Conservation (phyloP, 2,888 invertebrate genomes). For the Pachycephus smyrnensis region DNA sequence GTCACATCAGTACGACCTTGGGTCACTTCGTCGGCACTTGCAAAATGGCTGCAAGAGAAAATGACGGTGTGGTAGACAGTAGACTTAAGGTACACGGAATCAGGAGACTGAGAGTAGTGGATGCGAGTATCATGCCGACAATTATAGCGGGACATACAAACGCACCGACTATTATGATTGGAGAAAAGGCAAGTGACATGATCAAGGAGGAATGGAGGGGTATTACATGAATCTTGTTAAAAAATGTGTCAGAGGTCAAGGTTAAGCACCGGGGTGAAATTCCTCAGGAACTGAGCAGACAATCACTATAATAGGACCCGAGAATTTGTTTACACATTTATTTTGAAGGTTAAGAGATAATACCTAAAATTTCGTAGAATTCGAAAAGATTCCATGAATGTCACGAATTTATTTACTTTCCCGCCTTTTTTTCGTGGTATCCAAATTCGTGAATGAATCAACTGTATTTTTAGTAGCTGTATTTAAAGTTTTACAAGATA, state of each 20-base stretch:
- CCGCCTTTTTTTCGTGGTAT: not conserved
- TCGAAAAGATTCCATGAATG: not conserved
- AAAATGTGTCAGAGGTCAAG: not conserved
- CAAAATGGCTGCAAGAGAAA: slow-evolving; percentile 67
- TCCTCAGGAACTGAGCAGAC: not conserved
- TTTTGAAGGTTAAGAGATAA: not conserved
- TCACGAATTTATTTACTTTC: not conserved
- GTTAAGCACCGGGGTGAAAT: not conserved
- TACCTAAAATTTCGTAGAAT: not conserved
- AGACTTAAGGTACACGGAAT: slow-evolving; percentile 69
- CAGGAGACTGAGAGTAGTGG: slow-evolving; percentile 70
- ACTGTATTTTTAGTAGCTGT: not conserved
- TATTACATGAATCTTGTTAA: not conserved
- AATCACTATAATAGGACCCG: too few relatives aligned
- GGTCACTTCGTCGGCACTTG: slow-evolving; percentile 71
- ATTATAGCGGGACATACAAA: slow-evolving; percentile 72
- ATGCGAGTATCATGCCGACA: slow-evolving; percentile 72
- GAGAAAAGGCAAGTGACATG: slow-evolving; percentile 72
- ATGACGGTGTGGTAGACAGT: slow-evolving; percentile 68
- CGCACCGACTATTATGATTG: slow-evolving; percentile 72
- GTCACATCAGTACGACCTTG: slow-evolving; percentile 77
- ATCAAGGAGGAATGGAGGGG: slow-evolving; percentile 67
- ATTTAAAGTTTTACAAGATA: not conserved
- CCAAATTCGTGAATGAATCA: not conserved
- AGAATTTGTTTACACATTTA: not conserved